These are phyloP conservation scores for Pseudomyrmex gracilis DNA, from an alignment of 1,140 invertebrate genomes.

Conservation along the genomic window DNA sequence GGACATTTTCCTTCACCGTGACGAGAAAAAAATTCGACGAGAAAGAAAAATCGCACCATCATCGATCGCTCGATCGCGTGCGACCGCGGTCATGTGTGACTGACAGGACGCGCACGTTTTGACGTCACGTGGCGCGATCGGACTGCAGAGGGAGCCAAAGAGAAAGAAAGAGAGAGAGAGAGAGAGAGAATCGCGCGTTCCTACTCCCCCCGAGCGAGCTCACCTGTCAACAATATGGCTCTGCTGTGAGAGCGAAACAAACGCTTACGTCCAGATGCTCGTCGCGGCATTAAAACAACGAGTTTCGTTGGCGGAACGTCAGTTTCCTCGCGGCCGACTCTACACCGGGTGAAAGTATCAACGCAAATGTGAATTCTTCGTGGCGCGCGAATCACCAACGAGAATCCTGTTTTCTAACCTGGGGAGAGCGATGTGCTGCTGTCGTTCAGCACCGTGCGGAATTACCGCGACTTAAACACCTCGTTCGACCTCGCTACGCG, in stretches of 20 bases:
- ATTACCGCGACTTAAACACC: constrained; percentile 26
- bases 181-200: no score
- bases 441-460: constrained; percentile 33
- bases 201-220: not conserved
- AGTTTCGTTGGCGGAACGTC: not conserved
- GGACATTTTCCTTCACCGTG: no score
- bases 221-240: constrained; percentile 62
- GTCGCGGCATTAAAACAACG: constrained; percentile 4
- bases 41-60: no score
- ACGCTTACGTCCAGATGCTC: constrained; percentile 29
- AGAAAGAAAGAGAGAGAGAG: not conserved
- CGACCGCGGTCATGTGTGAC: not conserved
- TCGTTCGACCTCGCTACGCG: not conserved
- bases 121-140: constrained; percentile 24
- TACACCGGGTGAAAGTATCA: constrained; percentile 3
- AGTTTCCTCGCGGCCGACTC: not conserved
- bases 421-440: constrained; percentile 4
- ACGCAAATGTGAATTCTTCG: not conserved
- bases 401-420: constrained; percentile 57
- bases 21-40: no score
- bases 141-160: not conserved
- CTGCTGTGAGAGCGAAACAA: not conserved
- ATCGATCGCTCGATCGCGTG: not conserved
- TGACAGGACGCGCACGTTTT: not conserved
- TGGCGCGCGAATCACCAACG: not conserved